Base-by-base conservation (phyloP, 2,113 vertebrate species). In the Hippolais icterina region DNA sequence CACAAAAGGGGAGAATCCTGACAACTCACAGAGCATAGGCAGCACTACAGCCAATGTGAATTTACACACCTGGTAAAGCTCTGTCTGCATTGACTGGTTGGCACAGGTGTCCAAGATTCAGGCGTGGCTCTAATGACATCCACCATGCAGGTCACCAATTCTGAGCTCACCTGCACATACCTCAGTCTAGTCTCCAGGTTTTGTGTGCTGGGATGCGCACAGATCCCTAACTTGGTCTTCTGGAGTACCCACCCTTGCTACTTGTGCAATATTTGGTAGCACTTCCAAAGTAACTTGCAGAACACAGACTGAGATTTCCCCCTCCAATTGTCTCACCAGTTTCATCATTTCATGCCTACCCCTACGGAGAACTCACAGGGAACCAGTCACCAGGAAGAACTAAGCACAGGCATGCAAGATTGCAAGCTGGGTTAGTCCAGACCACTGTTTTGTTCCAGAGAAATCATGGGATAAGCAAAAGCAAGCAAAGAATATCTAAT, bases 131-230 rank as follows among this genome's bases (percentile, higher is more conserved):
- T 61, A 20, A 47, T 6, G 31, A 69, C 41, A 59, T 11, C 12
- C 46, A 68, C 49, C 44, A 21, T 1, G 17, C 33, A 85, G 28
- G 15, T 33, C 63, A 52, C 15, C 37, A 39, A 5, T 39, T 85
- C 52, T 52, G 72, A 21, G 17, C 37, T 49, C 53, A 41, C 15
- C 25, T 35, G 29, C 6, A 3, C 0, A 0, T 7, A 11, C 20
- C 37, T 65, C 25, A 4, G 31, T 25, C 31, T 2, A 0, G 1
- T n/a, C 42, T n/a, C 24, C 6, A 29, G 12, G 25, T 50, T 82
- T 5, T 49, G 24, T 29, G 10, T 24, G 11, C 23, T 7, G 24
- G 35, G 24, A 47, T 5, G 5, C 31, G 41, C 54, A 49, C 3
- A 54, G 31, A 53, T 35, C n/a, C 39, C 23, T 5, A 65, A n/a